These are phyloP conservation scores for Melopsittacus undulatus DNA, from an alignment of 2,797 vertebrate genomes.

Conservation along the genomic window DNA sequence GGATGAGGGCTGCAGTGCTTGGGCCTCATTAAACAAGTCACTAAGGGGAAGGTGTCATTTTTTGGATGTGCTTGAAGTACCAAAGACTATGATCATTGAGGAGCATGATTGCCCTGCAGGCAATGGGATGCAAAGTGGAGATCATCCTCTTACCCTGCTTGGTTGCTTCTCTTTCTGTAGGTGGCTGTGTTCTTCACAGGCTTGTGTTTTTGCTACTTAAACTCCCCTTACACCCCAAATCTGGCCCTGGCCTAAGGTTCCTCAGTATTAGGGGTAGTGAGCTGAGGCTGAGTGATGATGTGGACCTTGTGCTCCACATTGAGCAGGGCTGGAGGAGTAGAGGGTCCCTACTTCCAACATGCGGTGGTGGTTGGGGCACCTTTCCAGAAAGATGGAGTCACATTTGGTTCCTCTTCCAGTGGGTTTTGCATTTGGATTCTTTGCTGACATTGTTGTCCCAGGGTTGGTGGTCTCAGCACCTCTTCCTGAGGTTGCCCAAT, in stretches of 20 bases:
- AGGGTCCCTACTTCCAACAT: neutral
- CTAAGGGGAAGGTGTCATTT: neutral
- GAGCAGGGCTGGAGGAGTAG: neutral
- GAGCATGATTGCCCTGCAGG: neutral
- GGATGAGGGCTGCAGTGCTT: neutral
- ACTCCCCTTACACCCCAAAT: neutral
- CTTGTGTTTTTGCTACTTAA: neutral
- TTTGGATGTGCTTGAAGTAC: neutral
- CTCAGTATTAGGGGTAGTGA: neutral
- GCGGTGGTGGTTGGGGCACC: accelerated
- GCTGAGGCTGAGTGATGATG: neutral
- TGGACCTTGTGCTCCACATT: neutral
- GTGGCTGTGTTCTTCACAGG: neutral
- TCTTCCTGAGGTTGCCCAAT: neutral
- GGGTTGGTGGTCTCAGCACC: neutral
- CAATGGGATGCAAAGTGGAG: neutral
- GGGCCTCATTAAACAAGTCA: neutral
- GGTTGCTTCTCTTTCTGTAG: neutral
- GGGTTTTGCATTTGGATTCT: neutral
- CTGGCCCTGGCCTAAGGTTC: neutral
- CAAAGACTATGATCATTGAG: neutral
- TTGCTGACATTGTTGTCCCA: neutral
- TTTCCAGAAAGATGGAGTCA: neutral
- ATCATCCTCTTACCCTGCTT: neutral
- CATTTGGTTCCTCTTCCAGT: neutral